Evolutionary conservation across 2,888 invertebrate genomes (phyloP).

Genomic region (Norana najaformis): DNA sequence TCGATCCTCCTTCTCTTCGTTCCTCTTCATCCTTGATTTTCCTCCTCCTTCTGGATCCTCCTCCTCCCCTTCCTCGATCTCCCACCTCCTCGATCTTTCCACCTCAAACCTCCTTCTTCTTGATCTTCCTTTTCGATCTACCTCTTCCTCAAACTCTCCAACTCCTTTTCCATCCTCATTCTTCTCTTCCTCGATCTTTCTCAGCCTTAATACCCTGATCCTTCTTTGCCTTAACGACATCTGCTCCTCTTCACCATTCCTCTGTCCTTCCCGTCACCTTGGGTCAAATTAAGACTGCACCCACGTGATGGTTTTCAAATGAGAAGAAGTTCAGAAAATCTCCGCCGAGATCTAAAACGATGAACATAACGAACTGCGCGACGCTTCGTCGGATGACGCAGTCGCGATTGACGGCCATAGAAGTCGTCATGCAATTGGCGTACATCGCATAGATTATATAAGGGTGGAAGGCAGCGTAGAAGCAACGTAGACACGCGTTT

Average conservation of each 20-base stretch:
- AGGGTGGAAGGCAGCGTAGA: neutral
- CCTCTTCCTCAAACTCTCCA: no score
- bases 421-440: neutral
- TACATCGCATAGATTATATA: no score
- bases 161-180: neutral
- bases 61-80: neutral
- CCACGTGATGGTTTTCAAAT: neutral
- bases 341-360: neutral
- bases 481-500: neutral
- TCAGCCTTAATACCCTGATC: neutral
- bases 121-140: neutral
- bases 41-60: neutral
- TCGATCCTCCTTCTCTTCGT: neutral
- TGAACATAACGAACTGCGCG: neutral
- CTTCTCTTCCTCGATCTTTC: neutral
- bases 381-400: neutral
- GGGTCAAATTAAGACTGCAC: neutral
- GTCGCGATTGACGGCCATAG: neutral
- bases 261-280: neutral
- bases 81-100: neutral
- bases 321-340: neutral
- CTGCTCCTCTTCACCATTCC: neutral
- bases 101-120: neutral
- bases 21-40: neutral
- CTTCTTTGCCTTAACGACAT: neutral